Percentiles rank a stretch among this genome's conserved stretches.
phyloP scores from a whole-genome alignment of 2,797 vertebrate species.

The Pseudochromis fuscus region DNA sequence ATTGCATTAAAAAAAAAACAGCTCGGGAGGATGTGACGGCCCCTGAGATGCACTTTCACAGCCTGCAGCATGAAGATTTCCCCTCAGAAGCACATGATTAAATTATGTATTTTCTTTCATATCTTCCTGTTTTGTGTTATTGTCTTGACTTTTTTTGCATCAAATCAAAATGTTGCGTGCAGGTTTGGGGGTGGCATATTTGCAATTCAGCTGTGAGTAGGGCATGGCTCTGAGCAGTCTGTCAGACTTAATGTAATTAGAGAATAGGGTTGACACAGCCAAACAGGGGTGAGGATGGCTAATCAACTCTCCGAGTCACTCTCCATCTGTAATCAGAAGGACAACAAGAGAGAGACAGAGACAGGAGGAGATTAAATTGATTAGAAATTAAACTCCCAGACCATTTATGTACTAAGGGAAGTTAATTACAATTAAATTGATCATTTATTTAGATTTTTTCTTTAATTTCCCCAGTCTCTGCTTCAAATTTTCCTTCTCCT shows the following conservation, averaged over 20 bases:
- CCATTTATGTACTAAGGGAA: slow-evolving; percentile 70
- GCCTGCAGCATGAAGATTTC: not conserved
- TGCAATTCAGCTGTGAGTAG: slow-evolving; percentile 31
- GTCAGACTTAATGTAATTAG: slow-evolving; percentile 72
- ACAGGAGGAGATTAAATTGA: slow-evolving; percentile 67
- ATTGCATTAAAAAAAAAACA: slow-evolving; percentile 16
- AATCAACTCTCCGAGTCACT: slow-evolving; percentile 74
- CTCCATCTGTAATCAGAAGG: slow-evolving; percentile 69
- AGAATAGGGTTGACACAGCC: slow-evolving; percentile 60
- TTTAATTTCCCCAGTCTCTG: slow-evolving; percentile 55
- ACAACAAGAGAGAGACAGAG: slow-evolving; percentile 46
- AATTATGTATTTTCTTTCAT: slow-evolving; percentile 2
- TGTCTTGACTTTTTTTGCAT: slow-evolving; percentile 20
- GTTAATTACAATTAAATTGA: slow-evolving; percentile 76
- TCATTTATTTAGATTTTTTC: slow-evolving; percentile 56
- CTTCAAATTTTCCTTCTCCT: slow-evolving; percentile 9
- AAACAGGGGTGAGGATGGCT: slow-evolving; percentile 65
- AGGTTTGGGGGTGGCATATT: slow-evolving; percentile 13
- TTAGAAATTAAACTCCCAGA: slow-evolving; percentile 75
- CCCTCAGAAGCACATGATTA: slow-evolving; percentile 7
- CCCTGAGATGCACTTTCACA: slow-evolving; percentile 10
- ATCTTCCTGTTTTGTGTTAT: slow-evolving; percentile 20
- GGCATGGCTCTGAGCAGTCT: slow-evolving; percentile 42
- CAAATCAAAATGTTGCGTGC: slow-evolving; percentile 3
- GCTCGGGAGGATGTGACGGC: slow-evolving; percentile 6